Evolutionary conservation across 1,140 invertebrate genomes (phyloP).

Genomic region (Dreissena rostriformis): DNA sequence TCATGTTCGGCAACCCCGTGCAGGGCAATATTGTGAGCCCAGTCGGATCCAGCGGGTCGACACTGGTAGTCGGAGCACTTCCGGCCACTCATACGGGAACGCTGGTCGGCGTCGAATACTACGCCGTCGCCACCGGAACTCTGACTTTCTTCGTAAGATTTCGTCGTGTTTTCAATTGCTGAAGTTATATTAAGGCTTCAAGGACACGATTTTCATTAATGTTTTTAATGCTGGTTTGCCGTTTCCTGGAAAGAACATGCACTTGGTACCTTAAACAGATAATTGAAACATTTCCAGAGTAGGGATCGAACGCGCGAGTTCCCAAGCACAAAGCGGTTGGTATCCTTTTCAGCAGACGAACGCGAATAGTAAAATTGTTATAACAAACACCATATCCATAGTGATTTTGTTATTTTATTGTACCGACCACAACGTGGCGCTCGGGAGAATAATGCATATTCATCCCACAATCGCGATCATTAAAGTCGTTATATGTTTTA

Average conservation of each 20-base stretch:
- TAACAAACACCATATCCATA: too few species aligned
- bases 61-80: background rate
- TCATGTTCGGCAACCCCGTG: constrained; percentile 12
- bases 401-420: too few species aligned
- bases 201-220: background rate
- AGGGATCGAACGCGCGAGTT: background rate
- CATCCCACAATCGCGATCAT: too few species aligned
- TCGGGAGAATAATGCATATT: too few species aligned
- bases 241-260: background rate
- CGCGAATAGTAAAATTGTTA: too few species aligned
- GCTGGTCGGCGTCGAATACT: constrained; percentile 15
- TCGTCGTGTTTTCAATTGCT: background rate
- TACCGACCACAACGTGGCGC: too few species aligned
- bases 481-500: too few species aligned
- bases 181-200: background rate
- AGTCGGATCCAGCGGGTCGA: background rate
- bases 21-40: background rate
- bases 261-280: background rate
- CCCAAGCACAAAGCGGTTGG: too few species aligned
- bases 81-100: constrained; percentile 1
- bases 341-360: too few species aligned
- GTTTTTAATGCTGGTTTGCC: background rate
- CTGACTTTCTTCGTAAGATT: background rate
- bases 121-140: constrained; percentile 3
- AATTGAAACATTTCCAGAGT: background rate